These are phyloP conservation scores for Alca torda DNA, from an alignment of 2,797 vertebrate genomes.

Conservation along the genomic window DNA sequence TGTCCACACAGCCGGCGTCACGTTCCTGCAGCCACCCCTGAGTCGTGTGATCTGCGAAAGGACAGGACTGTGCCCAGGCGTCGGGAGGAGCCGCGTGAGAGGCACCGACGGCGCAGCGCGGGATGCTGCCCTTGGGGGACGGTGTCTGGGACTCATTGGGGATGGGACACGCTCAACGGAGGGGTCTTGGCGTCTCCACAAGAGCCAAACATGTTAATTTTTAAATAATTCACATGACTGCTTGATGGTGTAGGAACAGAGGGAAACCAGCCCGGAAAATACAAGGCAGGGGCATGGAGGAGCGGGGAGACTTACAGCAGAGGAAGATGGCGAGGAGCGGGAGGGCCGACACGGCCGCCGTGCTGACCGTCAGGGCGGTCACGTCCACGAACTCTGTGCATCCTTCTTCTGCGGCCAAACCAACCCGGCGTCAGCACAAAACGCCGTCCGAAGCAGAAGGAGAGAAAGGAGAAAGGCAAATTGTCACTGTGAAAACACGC, in stretches of 20 bases:
- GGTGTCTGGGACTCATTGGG: background rate
- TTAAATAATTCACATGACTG: rapidly evolving
- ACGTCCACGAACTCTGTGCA: background rate
- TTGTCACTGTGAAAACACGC: rapidly evolving
- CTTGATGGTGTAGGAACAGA: rapidly evolving
- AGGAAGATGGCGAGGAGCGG: constrained; percentile 32
- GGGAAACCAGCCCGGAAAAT: rapidly evolving
- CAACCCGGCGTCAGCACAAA: rapidly evolving
- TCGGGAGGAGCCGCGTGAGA: rapidly evolving
- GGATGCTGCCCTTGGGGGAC: rapidly evolving
- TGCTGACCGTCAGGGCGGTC: background rate
- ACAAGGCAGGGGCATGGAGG: rapidly evolving
- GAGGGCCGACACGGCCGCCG: background rate
- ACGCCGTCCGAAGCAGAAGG: rapidly evolving
- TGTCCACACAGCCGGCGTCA: rapidly evolving
- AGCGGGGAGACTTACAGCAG: constrained; percentile 24
- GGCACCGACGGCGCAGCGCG: rapidly evolving
- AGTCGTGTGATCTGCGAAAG: background rate
- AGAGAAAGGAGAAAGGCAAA: background rate
- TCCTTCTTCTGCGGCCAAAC: background rate
- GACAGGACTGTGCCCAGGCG: background rate
- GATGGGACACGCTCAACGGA: rapidly evolving
- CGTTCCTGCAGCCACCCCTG: background rate
- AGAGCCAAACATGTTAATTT: rapidly evolving
- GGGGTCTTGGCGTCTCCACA: background rate